phyloP scores from a whole-genome alignment of 2,888 invertebrate genomes.

The Spicauda simplicius region DNA sequence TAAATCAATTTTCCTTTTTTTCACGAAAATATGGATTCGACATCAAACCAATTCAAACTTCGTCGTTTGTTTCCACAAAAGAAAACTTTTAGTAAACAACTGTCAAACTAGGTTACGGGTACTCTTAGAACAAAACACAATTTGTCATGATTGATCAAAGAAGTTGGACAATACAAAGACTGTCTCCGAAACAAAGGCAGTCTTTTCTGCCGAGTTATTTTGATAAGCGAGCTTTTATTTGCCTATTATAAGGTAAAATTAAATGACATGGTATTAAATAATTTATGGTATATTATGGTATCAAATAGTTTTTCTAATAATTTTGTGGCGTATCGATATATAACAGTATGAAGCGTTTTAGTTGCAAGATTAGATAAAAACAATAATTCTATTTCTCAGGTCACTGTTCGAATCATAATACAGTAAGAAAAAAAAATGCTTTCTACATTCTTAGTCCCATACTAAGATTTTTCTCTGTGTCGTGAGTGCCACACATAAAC shows the following conservation, averaged over 20 bases:
- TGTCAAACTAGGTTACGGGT: constrained; percentile 72
- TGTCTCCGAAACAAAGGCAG: constrained; percentile 58
- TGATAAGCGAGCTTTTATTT: constrained; percentile 29
- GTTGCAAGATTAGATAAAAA: too few relatives aligned
- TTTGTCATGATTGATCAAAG: constrained; percentile 83
- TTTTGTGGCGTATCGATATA: too few relatives aligned
- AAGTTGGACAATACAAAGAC: constrained; percentile 71
- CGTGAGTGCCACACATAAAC: too few relatives aligned
- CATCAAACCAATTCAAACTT: constrained; percentile 65
- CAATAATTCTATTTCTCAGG: too few relatives aligned
- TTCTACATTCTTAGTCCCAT: too few relatives aligned
- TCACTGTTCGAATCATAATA: too few relatives aligned
- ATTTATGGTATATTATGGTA: too few relatives aligned
- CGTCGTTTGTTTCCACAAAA: constrained; percentile 59
- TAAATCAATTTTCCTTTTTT: constrained; percentile 34
- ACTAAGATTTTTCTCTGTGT: too few relatives aligned
- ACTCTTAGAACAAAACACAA: constrained; percentile 76
- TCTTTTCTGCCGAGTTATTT: constrained; percentile 53
- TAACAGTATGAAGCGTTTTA: too few relatives aligned
- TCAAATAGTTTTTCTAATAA: too few relatives aligned
- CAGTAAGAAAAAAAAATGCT: too few relatives aligned
- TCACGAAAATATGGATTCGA: constrained; percentile 46
- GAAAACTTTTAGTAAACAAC: constrained; percentile 65
- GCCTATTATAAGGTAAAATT: constrained; percentile 31
- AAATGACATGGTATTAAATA: constrained; percentile 28